These are phyloP conservation scores for Indri indri DNA, from an alignment of 2,113 vertebrate genomes.

Conservation along the genomic window DNA sequence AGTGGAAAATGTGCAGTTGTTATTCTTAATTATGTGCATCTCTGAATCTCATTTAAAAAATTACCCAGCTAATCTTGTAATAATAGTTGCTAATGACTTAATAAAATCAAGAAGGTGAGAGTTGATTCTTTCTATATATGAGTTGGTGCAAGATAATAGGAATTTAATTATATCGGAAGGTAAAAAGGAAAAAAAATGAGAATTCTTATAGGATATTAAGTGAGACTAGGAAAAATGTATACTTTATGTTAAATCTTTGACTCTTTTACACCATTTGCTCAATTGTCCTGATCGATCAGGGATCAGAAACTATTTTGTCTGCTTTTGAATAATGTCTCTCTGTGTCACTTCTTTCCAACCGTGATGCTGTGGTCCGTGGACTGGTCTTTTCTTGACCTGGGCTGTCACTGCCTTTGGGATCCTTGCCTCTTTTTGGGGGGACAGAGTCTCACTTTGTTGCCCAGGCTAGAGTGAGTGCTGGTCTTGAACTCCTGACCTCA, in stretches of 20 bases:
- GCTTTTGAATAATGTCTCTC: background rate
- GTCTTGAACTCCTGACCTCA: too few relatives aligned
- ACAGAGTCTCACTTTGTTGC: too few relatives aligned
- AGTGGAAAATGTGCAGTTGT: constrained; percentile 11
- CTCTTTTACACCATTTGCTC: background rate
- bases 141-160: background rate
- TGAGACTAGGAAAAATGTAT: background rate
- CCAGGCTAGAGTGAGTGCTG: too few relatives aligned
- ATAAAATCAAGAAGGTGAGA: constrained; percentile 34
- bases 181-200: background rate
- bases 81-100: constrained; percentile 49
- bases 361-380: background rate
- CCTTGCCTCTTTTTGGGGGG: background rate
- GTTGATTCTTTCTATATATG: background rate
- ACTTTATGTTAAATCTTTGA: background rate
- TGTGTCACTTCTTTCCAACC: background rate
- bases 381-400: background rate
- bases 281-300: background rate
- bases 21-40: constrained; percentile 47
- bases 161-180: constrained; percentile 11
- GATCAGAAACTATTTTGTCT: background rate
- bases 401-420: background rate
- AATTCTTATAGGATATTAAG: background rate
- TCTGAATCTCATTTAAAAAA: constrained; percentile 55
- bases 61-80: constrained; percentile 6